A percentile compares a stretch with the other conserved stretches of the same genome.
Evolutionary conservation across 2,888 invertebrate genomes (phyloP).

Genomic region (Habrosyne pyritoides): DNA sequence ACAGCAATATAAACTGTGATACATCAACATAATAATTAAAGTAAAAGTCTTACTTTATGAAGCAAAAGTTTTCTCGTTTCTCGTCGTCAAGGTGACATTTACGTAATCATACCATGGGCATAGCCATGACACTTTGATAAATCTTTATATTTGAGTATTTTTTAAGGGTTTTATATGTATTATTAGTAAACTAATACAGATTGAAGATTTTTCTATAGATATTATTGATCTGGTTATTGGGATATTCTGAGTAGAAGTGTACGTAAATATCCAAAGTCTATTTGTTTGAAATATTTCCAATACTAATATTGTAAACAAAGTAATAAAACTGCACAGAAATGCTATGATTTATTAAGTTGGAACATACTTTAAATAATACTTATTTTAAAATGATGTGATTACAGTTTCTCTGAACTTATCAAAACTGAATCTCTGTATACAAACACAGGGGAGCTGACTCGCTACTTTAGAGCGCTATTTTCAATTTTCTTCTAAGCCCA

Average conservation of each 20-base stretch:
- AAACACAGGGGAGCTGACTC: conserved; percentile 42
- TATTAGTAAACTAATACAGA: neutral
- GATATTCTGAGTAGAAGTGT: too few species aligned
- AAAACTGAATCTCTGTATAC: conserved; percentile 35
- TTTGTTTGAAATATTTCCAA: too few species aligned
- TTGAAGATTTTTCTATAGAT: too few species aligned
- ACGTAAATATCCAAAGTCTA: too few species aligned
- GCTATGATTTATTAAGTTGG: neutral
- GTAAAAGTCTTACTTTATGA: conserved; percentile 41
- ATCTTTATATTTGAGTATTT: conserved; percentile 29
- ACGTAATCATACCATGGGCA: conserved; percentile 21
- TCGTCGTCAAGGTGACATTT: conserved; percentile 58
- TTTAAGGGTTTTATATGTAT: conserved; percentile 6
- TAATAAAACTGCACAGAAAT: too few species aligned
- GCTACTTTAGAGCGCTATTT: conserved; percentile 69
- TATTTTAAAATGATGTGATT: conserved; percentile 17
- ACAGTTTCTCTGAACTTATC: conserved; percentile 27
- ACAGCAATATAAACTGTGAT: neutral
- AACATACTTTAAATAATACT: conserved; percentile 14
- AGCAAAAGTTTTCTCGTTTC: conserved; percentile 55
- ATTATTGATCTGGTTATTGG: too few species aligned
- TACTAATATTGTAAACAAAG: too few species aligned
- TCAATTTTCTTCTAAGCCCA: conserved; percentile 73
- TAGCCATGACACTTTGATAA: conserved; percentile 59
- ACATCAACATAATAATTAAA: conserved; percentile 35